phyloP scores from a whole-genome alignment of 2,888 invertebrate genomes.

The Horisme vitalbata region DNA sequence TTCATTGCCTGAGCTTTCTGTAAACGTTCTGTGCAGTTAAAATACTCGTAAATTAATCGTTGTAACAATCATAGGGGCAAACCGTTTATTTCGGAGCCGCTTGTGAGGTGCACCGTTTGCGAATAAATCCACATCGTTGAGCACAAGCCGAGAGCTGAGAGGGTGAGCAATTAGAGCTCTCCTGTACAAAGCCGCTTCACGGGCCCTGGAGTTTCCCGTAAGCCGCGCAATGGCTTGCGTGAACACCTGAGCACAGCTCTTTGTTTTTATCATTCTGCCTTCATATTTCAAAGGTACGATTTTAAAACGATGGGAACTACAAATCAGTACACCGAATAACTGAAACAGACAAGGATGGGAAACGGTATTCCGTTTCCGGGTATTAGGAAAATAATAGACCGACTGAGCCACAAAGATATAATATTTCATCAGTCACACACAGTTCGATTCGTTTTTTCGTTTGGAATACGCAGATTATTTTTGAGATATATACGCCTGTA shows the following conservation, averaged over 20 bases:
- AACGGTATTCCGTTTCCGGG: no score
- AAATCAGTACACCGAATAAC: no score
- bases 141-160: slow-evolving; percentile 48
- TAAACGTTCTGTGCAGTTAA: no score
- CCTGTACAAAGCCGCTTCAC: slow-evolving; percentile 52
- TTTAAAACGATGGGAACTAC: not conserved
- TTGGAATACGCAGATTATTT: no score
- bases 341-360: no score
- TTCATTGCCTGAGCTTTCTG: not conserved
- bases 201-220: slow-evolving; percentile 45
- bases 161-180: slow-evolving; percentile 69
- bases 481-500: no score
- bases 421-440: no score
- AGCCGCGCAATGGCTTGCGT: slow-evolving; percentile 40
- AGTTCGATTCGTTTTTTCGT: no score
- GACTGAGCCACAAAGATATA: no score
- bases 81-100: slow-evolving; percentile 9
- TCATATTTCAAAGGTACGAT: slow-evolving; percentile 11
- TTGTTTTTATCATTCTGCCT: slow-evolving; percentile 21
- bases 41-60: not conserved
- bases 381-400: no score
- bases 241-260: slow-evolving; percentile 38
- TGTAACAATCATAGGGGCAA: slow-evolving; percentile 3
- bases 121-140: slow-evolving; percentile 59
- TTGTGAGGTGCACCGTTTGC: slow-evolving; percentile 40